Conservation (phyloP, 2,888 invertebrate genomes). For the Microplitis deprimator region DNA sequence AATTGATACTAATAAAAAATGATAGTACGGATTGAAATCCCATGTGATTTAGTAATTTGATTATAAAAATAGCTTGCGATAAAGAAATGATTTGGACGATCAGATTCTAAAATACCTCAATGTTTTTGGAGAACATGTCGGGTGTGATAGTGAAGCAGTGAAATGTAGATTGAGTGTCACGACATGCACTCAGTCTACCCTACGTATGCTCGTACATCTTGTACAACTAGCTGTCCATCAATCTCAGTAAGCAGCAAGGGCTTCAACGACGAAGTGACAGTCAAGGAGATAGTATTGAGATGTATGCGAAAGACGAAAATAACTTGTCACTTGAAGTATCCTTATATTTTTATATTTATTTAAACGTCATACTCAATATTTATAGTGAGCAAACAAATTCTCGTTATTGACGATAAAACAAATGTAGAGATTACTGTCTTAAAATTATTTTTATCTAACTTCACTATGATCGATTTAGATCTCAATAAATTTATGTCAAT, state of each 20-base stretch:
- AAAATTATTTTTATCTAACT: too few relatives aligned
- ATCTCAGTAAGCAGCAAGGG: not conserved
- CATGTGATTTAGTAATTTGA: too few relatives aligned
- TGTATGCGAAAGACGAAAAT: not conserved
- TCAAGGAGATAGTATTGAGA: not conserved
- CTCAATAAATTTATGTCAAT: not conserved
- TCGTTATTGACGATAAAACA: too few relatives aligned
- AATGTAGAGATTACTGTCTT: too few relatives aligned
- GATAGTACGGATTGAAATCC: too few relatives aligned
- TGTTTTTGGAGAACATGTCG: not conserved
- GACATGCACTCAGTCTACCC: constrained; percentile 20
- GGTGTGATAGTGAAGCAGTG: constrained; percentile 41
- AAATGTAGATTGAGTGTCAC: not conserved
- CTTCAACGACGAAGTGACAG: not conserved
- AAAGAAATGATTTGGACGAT: too few relatives aligned
- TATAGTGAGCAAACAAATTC: too few relatives aligned
- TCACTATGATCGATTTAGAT: too few relatives aligned
- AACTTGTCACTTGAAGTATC: not conserved
- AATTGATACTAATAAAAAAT: too few relatives aligned
- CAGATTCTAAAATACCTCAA: not conserved
- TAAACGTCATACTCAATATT: not conserved
- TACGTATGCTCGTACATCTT: not conserved
- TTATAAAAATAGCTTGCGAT: too few relatives aligned
- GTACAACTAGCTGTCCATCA: not conserved
- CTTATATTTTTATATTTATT: not conserved